A percentile compares a stretch with the other conserved stretches of the same genome.
Evolutionary conservation across 2,797 vertebrate genomes (phyloP).

Genomic region (Darevskia nairensis): DNA sequence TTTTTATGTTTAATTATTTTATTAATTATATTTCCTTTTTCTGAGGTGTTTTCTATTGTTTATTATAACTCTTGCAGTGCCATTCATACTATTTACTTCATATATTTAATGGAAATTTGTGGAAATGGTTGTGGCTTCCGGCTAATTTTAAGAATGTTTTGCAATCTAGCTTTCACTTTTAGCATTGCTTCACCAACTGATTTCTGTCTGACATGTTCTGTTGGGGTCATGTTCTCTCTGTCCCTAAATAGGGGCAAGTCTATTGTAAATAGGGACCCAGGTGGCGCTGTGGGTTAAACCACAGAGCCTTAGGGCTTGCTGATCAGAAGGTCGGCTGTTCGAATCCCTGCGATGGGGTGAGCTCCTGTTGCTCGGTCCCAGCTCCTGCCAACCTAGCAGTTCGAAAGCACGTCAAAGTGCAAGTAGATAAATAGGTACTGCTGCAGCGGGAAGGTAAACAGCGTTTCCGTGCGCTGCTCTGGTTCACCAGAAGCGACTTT

Average conservation of each 20-base stretch:
- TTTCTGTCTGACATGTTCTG: not conserved
- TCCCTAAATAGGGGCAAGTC: not conserved
- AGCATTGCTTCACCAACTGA: not conserved
- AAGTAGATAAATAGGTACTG: no score
- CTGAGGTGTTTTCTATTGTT: not conserved
- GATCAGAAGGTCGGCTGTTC: no score
- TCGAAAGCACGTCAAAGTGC: no score
- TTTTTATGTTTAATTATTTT: constrained; percentile 1
- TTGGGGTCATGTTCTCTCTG: not conserved
- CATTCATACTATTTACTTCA: not conserved
- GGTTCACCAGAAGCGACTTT: no score
- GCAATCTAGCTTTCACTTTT: not conserved
- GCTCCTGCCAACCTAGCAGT: no score
- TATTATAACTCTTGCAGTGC: not conserved
- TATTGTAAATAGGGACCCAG: no score
- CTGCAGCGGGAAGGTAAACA: no score
- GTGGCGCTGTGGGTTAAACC: no score
- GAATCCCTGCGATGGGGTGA: no score
- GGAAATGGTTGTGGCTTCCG: not conserved
- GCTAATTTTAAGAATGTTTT: not conserved
- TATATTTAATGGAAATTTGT: not conserved
- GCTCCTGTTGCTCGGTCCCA: no score
- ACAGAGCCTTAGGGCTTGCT: no score
- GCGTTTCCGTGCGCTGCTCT: no score
- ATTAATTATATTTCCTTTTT: not conserved